These are phyloP conservation scores for Epicampocera succincta DNA, from an alignment of 2,888 invertebrate genomes.

Conservation along the genomic window DNA sequence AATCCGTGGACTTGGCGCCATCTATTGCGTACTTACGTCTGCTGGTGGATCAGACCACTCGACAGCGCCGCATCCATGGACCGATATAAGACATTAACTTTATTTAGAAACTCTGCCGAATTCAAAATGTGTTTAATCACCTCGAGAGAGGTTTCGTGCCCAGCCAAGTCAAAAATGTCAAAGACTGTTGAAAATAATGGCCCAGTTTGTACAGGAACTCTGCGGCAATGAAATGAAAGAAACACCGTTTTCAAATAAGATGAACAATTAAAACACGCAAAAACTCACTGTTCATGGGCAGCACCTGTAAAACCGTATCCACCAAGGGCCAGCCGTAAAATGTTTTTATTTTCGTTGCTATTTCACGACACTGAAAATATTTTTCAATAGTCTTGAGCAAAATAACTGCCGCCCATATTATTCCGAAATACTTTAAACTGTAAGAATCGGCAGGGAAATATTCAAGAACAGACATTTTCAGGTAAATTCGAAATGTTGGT, in stretches of 20 bases:
- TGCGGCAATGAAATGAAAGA: not conserved
- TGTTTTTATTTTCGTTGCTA: conserved; percentile 33
- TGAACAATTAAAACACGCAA: conserved; percentile 1
- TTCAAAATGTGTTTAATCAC: conserved; percentile 66
- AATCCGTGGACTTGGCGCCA: too few relatives aligned
- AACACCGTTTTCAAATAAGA: not conserved
- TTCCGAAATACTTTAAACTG: not conserved
- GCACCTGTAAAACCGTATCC: conserved; percentile 2
- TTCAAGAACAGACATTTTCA: not conserved
- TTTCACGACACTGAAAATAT: conserved; percentile 20
- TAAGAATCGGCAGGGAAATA: not conserved
- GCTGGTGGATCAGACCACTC: conserved; percentile 53
- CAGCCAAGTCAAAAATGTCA: conserved; percentile 56
- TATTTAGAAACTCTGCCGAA: conserved; percentile 66
- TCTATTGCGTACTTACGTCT: conserved; percentile 33
- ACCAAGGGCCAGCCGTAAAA: conserved; percentile 54
- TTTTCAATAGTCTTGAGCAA: not conserved
- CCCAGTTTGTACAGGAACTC: conserved; percentile 31
- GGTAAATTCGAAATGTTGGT: not conserved
- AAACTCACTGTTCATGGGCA: conserved; percentile 47
- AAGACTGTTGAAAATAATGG: conserved; percentile 21
- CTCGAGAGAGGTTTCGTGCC: conserved; percentile 58
- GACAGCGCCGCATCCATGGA: conserved; percentile 45
- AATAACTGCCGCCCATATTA: not conserved
- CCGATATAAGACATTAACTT: conserved; percentile 46